Evolutionary conservation across 1,140 invertebrate genomes (phyloP).

Genomic region (Ephestia elutella): DNA sequence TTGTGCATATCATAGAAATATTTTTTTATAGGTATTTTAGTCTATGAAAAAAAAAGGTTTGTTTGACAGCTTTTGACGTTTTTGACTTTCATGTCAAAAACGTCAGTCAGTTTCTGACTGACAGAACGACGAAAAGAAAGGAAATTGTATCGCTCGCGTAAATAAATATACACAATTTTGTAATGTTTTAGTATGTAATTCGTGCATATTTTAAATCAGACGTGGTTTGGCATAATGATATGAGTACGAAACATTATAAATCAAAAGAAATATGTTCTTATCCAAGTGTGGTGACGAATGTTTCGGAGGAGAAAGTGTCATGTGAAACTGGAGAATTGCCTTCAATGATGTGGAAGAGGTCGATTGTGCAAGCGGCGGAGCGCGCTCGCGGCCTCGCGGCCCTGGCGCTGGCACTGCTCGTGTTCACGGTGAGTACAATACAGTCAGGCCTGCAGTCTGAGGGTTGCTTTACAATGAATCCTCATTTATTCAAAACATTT

Average conservation of each 20-base stretch:
- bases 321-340: constrained; percentile 65
- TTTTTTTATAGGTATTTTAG: no score
- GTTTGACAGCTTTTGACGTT: constrained; percentile 7
- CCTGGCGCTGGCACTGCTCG: constrained; percentile 31
- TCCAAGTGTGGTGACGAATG: constrained; percentile 22
- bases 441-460: constrained; percentile 24
- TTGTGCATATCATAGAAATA: no score
- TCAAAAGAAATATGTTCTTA: constrained; percentile 34
- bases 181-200: constrained; percentile 14
- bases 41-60: no score
- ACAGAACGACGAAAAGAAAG: neutral
- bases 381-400: constrained; percentile 31
- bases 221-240: constrained; percentile 36
- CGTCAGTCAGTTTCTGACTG: neutral
- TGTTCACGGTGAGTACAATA: constrained; percentile 56
- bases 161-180: constrained; percentile 9
- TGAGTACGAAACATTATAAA: constrained; percentile 12
- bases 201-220: constrained; percentile 1
- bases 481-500: no score
- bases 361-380: constrained; percentile 63
- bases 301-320: constrained; percentile 67
- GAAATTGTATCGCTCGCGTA: neutral
- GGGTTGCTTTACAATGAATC: neutral
- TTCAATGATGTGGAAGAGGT: constrained; percentile 73
- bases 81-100: neutral